These are phyloP conservation scores for Stenodema calcarata DNA, from an alignment of 2,888 invertebrate species.

Conservation along the genomic window DNA sequence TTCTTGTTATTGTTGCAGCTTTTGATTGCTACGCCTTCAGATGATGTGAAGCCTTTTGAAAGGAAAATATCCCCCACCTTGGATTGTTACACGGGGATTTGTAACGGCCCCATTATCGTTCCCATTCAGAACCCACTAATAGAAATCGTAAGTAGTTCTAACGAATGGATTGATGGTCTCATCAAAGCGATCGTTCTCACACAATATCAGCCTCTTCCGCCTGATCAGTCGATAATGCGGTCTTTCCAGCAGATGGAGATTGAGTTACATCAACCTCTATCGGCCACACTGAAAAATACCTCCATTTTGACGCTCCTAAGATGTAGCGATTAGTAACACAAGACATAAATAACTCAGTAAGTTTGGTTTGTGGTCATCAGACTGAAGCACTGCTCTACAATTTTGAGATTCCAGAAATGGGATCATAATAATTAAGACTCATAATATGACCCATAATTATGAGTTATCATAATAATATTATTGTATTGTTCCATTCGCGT, in stretches of 20 bases:
- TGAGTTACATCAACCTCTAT: too few relatives aligned
- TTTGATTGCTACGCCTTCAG: background rate
- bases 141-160: background rate
- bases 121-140: background rate
- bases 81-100: background rate
- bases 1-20: slow-evolving; percentile 14
- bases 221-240: background rate
- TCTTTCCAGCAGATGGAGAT: background rate
- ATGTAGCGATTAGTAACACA: too few relatives aligned
- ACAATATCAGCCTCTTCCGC: background rate
- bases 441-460: too few relatives aligned
- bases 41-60: background rate
- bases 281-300: too few relatives aligned
- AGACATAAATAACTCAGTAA: too few relatives aligned
- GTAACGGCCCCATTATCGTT: background rate
- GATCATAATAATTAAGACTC: too few relatives aligned
- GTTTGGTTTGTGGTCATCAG: too few relatives aligned
- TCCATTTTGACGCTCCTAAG: too few relatives aligned
- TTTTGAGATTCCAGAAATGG: too few relatives aligned
- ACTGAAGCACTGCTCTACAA: too few relatives aligned
- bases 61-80: background rate
- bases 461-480: too few relatives aligned
- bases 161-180: background rate
- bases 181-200: background rate
- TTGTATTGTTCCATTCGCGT: too few relatives aligned